Percentiles rank a stretch among this genome's conserved stretches.
Evolutionary conservation across 1,140 invertebrate species (phyloP).

Genomic region (Drosophila ambigua): DNA sequence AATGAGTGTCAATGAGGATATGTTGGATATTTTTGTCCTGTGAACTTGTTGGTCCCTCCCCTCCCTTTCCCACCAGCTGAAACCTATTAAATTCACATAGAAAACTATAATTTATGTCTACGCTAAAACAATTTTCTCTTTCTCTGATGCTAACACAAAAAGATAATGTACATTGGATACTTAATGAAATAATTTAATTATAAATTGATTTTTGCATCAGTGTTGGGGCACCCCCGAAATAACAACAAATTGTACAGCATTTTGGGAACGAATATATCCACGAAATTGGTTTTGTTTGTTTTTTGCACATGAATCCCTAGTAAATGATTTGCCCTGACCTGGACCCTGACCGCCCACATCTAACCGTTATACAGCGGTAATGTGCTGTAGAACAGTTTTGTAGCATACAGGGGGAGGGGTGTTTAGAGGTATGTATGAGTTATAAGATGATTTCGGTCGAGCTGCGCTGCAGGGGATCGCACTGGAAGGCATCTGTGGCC

Average conservation of each 20-base stretch:
- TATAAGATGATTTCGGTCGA: constrained; percentile 82
- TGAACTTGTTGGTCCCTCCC: constrained; percentile 25
- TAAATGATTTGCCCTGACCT: constrained; percentile 17
- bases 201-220: constrained; percentile 23
- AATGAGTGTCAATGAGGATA: background rate
- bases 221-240: constrained; percentile 67
- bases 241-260: constrained; percentile 72
- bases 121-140: constrained; percentile 14
- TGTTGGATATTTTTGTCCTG: constrained; percentile 48
- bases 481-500: constrained; percentile 44
- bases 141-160: constrained; percentile 38
- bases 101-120: constrained; percentile 33
- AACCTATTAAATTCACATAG: constrained; percentile 56
- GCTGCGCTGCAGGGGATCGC: constrained; percentile 75
- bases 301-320: constrained; percentile 39
- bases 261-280: constrained; percentile 1
- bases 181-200: constrained; percentile 26
- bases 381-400: constrained; percentile 10
- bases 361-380: constrained; percentile 24
- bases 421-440: constrained; percentile 47
- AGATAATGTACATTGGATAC: constrained; percentile 50
- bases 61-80: constrained; percentile 23
- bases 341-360: background rate
- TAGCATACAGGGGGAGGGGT: constrained; percentile 1
- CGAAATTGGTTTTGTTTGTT: constrained; percentile 35